Percentiles rank a stretch among this genome's conserved stretches.
These are phyloP conservation scores for Heliconius aoede DNA, from an alignment of 2,888 invertebrate species.

Conservation along the genomic window DNA sequence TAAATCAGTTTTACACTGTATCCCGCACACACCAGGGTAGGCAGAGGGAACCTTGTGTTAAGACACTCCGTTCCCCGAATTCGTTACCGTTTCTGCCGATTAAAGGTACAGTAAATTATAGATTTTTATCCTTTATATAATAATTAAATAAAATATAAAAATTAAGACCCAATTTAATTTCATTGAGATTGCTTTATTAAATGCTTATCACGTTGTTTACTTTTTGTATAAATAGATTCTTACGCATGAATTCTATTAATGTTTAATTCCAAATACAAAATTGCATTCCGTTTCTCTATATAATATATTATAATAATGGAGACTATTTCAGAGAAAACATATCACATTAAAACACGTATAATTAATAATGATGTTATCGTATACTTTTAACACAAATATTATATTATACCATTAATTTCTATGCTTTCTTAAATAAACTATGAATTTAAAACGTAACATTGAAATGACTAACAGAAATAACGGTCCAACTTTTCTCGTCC, in stretches of 20 bases:
- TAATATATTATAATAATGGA: neutral
- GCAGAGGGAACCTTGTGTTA: too few relatives aligned
- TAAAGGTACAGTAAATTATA: too few relatives aligned
- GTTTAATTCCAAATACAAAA: slow-evolving; percentile 1
- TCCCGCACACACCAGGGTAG: too few relatives aligned
- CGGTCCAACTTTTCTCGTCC: slow-evolving; percentile 15
- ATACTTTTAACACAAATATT: neutral
- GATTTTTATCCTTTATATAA: too few relatives aligned
- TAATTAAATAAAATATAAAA: too few relatives aligned
- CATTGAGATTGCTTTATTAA: neutral
- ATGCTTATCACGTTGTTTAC: neutral
- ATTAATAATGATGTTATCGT: neutral
- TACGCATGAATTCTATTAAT: slow-evolving; percentile 1
- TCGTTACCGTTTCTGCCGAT: too few relatives aligned
- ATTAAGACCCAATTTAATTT: neutral
- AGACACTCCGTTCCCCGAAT: too few relatives aligned
- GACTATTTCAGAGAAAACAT: neutral
- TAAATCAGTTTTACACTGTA: too few relatives aligned
- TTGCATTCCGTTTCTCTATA: neutral
- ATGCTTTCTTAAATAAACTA: neutral
- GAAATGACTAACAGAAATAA: slow-evolving; percentile 39
- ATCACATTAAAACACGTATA: neutral
- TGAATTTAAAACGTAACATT: neutral
- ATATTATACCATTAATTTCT: too few relatives aligned
- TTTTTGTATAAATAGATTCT: neutral